Evolutionary conservation across 2,888 invertebrate species (phyloP), one percentile per base, ranked within the genome.

Genomic region (Pharmacophagus antenor): DNA sequence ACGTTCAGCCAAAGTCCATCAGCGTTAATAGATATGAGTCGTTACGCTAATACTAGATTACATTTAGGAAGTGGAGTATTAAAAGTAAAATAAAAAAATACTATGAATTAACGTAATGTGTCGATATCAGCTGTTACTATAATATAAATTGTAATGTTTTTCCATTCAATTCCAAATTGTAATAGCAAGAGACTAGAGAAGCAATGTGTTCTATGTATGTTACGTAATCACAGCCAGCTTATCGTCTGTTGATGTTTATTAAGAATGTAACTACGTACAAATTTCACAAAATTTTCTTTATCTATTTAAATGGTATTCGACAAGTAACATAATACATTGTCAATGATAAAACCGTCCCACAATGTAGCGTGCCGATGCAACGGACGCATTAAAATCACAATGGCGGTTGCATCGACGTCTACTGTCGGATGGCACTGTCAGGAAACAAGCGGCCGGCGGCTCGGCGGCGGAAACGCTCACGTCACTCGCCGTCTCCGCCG

Each of bases 331-430:
- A 31, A 31, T 42, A 42, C 4, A 15, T 42, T 42, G 17, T 42
- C 42, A 8, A 42, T 17, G 4, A 42, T n/a, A 15, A 51, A 31
- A 37, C 12, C 18, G 42, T 44, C 50, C 23, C 51, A 41, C 55
- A 23, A n/a, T 23, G 51, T 74, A 68, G 68, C 52, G 42, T 37
- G 49, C 44, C 50, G 76, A 74, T 76, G 72, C 76, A 84, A 80
- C 73, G 73, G 75, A 71, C 74, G 67, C 69, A 81, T 82, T 83
- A 79, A 72, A 80, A 82, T 79, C 71, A 82, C 76, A 76, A 77
- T 72, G 59, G 66, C 60, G 63, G 65, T 50, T 54, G 27, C 54
- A 56, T 58, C 56, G 54, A 42, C 42, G 15, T n/a, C 42, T 12
- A 31, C 56, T 49, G 58, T 52, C 59, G 52, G 58, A 44, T 55